These are phyloP conservation scores for Daphoenositta chrysoptera DNA, from an alignment of 2,113 vertebrate species.

Conservation along the genomic window DNA sequence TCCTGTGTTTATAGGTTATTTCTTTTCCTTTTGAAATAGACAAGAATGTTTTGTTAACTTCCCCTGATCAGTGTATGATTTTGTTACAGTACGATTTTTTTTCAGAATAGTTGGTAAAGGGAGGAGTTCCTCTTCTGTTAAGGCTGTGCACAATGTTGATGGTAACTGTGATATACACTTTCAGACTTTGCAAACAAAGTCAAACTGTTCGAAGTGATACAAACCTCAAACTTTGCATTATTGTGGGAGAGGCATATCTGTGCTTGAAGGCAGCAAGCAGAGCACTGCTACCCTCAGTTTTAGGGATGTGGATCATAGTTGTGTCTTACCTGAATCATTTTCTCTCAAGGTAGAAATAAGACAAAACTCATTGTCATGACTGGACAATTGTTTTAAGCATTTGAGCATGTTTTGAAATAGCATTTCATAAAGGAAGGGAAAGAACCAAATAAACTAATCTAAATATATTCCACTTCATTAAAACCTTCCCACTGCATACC, in stretches of 20 bases:
- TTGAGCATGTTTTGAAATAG: background rate
- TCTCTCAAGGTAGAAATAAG: background rate
- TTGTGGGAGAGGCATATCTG: background rate
- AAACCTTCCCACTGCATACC: background rate
- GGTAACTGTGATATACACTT: background rate
- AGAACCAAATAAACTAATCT: background rate
- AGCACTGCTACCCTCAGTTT: background rate
- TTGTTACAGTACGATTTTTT: background rate
- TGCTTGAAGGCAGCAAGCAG: background rate
- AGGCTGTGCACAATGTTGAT: background rate
- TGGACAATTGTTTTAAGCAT: background rate
- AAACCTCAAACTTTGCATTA: no score
- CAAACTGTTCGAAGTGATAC: no score
- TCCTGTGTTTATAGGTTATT: background rate
- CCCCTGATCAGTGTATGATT: background rate
- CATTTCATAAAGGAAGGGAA: background rate
- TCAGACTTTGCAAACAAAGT: no score
- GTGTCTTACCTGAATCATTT: background rate
- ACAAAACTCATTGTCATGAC: background rate
- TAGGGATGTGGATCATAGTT: background rate
- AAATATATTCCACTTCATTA: background rate
- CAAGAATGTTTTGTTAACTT: constrained; percentile 19
- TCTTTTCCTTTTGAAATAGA: constrained; percentile 19
- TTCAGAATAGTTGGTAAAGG: background rate
- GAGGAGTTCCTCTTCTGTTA: background rate